phyloP scores from a whole-genome alignment of 2,113 vertebrate genomes.

The Gymnogyps californianus region DNA sequence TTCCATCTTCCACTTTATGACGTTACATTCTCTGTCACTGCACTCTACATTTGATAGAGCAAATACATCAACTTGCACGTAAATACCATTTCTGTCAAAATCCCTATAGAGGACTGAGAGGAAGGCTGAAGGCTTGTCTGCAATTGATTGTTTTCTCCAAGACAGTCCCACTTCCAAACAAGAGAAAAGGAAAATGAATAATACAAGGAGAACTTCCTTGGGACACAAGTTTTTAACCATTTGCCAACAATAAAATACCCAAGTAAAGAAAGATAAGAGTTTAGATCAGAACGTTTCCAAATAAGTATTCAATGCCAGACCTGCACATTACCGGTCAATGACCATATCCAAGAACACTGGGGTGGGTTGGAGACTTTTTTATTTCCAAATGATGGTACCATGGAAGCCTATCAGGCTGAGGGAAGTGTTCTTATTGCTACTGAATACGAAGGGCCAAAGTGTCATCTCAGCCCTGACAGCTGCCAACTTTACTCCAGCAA shows the following conservation, averaged over 20 bases:
- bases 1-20: not conserved
- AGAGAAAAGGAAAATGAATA: not conserved
- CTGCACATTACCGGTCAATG: not conserved
- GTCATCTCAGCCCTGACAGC: not conserved
- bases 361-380: not conserved
- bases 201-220: not conserved
- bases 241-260: not conserved
- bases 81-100: not conserved
- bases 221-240: not conserved
- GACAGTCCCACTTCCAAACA: not conserved
- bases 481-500: not conserved
- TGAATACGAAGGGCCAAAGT: not conserved
- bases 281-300: not conserved
- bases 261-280: not conserved
- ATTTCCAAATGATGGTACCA: not conserved
- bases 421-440: not conserved
- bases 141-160: not conserved
- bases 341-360: not conserved
- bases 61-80: not conserved
- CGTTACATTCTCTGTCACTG: not conserved
- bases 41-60: accelerated
- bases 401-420: not conserved
- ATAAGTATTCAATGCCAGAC: not conserved
- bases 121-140: not conserved
- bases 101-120: not conserved